Base-by-base conservation (phyloP, 2,797 vertebrate species). In the Enteromius anoplus region DNA sequence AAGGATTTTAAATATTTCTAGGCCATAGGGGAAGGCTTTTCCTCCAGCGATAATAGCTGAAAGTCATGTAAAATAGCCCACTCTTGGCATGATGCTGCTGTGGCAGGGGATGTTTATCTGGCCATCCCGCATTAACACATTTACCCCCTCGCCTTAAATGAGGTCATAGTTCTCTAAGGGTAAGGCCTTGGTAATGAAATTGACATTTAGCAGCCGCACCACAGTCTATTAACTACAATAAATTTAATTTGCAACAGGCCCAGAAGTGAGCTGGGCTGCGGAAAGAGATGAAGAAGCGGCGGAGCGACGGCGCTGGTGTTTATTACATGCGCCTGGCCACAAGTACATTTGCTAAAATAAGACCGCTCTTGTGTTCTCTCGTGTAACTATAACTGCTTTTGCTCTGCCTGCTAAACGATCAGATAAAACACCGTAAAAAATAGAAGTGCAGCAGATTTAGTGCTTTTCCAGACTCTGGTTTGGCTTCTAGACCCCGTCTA, bases 221-320 rank as follows among this genome's bases (percentile, higher is more conserved):
- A 93, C 94, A 95, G 93, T 95, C 93, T 95, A 95, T 95, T 95
- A 96, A 94, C 94, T 95, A 94, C 93, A 94, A 93, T 94, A 93
- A 93, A 95, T 95, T 93, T 93, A 93, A 95, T 95, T 95, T 96
- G 92, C 92, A 84, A 80, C 85, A 85, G 84, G 78, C 78, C 80
- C 84, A 88, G 71, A 82, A 84, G 84, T 80, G 80, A 77, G 64
- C 60, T n/a, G 62, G 69, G 76, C 45, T 55, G 65, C 80, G 87
- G 83, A 81, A 87, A 79, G 75, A 85, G 75, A 78, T 34, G 37
- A 71, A 49, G 23, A 72, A 64, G 47, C 10, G 10, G 47, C 51
- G 66, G 40, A 45, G 60, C 26, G 23, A 60, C 78, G 76, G 73
- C 66, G 89, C 85, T 89, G 86, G 69, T 87, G 91, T 92, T 92